Evolutionary conservation across 2,113 vertebrate genomes (phyloP).

Genomic region (Onychostruthus taczanowskii): DNA sequence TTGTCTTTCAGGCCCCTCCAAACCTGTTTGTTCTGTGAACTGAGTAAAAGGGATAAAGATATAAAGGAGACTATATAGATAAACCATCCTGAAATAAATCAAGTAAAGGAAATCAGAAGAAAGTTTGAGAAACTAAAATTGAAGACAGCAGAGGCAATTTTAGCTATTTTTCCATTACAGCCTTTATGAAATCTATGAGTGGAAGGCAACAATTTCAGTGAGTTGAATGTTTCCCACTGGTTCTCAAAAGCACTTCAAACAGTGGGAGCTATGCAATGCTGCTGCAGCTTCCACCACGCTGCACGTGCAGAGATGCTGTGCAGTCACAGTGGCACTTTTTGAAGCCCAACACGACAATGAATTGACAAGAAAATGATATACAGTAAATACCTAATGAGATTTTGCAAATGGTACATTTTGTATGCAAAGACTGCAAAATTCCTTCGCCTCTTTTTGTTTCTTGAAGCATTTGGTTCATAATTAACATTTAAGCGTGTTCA

Average conservation of each 20-base stretch:
- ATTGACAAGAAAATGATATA: neutral
- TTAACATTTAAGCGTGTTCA: neutral
- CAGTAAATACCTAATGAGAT: fast-evolving
- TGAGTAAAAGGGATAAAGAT: neutral
- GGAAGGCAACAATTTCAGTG: neutral
- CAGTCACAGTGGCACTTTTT: fast-evolving
- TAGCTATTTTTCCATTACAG: neutral
- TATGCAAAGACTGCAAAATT: neutral
- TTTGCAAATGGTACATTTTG: neutral
- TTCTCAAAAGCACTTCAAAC: neutral
- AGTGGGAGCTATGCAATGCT: fast-evolving
- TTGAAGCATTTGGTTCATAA: slow-evolving; percentile 36
- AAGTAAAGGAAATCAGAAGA: neutral
- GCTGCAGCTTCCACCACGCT: neutral
- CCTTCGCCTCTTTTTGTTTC: neutral
- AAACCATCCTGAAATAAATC: neutral
- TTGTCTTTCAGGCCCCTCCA: neutral
- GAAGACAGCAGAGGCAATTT: neutral
- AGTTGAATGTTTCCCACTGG: neutral
- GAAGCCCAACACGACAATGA: fast-evolving
- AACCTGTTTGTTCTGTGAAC: neutral
- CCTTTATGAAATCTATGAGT: neutral
- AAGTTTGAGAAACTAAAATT: neutral
- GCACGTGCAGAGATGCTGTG: fast-evolving
- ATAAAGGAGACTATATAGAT: neutral